These are phyloP conservation scores for Orgyia antiqua DNA, from an alignment of 2,888 invertebrate genomes.

Conservation along the genomic window DNA sequence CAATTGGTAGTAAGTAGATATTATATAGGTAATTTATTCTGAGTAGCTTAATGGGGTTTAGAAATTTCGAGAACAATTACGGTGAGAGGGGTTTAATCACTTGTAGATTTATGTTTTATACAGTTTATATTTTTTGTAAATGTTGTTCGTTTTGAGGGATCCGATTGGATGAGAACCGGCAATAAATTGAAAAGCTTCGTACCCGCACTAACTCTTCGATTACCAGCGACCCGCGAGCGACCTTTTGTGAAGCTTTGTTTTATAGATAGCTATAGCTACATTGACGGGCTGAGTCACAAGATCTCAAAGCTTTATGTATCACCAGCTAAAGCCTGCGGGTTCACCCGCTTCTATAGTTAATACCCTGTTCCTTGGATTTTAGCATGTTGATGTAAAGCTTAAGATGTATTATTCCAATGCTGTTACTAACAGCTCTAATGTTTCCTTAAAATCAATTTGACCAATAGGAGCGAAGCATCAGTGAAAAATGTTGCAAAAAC, in stretches of 20 bases:
- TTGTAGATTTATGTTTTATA: constrained; percentile 4
- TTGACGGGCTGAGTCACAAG: constrained; percentile 12
- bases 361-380: too few species aligned
- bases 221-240: constrained; percentile 46
- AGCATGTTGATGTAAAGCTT: too few species aligned
- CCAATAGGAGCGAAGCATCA: too few species aligned
- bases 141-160: constrained; percentile 12
- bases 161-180: constrained; percentile 36
- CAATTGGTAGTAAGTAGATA: too few species aligned
- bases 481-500: too few species aligned
- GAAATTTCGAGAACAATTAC: constrained; percentile 6
- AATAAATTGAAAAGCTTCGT: constrained; percentile 44
- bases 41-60: constrained; percentile 7
- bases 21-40: constrained; percentile 15
- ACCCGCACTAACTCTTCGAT: constrained; percentile 57
- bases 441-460: too few species aligned
- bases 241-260: constrained; percentile 43
- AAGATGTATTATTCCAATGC: too few species aligned
- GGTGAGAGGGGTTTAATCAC: constrained; percentile 1
- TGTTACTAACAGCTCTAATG: too few species aligned
- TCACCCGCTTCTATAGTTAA: too few species aligned
- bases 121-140: constrained; percentile 9
- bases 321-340: too few species aligned
- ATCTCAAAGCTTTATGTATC: too few species aligned
- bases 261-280: constrained; percentile 28